Evolutionary conservation across 1,140 invertebrate species (phyloP), one percentile per base, ranked within the genome.

Genomic region (Rhagoletis zephyria): DNA sequence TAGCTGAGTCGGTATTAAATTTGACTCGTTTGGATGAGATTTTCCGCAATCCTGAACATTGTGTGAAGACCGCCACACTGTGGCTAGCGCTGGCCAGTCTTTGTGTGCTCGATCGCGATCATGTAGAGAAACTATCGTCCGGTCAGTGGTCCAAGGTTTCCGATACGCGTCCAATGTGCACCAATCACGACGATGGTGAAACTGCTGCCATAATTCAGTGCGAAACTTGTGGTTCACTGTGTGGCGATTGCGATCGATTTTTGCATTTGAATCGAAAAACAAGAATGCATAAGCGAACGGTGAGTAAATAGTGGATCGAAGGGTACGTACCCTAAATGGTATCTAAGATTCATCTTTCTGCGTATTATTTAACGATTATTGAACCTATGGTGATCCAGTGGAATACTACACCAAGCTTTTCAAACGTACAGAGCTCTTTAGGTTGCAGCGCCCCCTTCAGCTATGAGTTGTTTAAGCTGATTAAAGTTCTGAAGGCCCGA

Each of bases 111-210:
- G 97, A 98, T 90, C 96, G 96, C 60, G 97, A 98, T 89, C 97
- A 99, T 92, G 97, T 98, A 0, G 97, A 98, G 90, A 94, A 97
- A 93, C 93, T 97, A 1, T 96, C 96, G 2, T 96, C 96, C 5
- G 95, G 95, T 12, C 95, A 96, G 88, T 96, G 95, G 94, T 93
- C 94, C n/a, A 94, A 95, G 88, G 87, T 92, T 7, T 93, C 91
- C 70, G 92, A 93, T 48, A 92, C 92, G 0, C 92, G 94, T 0
- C 93, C 94, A 6, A 96, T 96, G 56, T 99, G 98, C 94, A 96
- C 95, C 85, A 99, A 99, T 93, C 98, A 99, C 92, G 98, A 99
- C 92, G 98, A 99, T 92, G 97, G 97, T 1, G 96, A 97, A 91
- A 99, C 98, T 0, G 94, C 96, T 1, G 98, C 98, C 1, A 97